Conservation (phyloP, 2,888 invertebrate genomes). For the Chrysodeixis includens region DNA sequence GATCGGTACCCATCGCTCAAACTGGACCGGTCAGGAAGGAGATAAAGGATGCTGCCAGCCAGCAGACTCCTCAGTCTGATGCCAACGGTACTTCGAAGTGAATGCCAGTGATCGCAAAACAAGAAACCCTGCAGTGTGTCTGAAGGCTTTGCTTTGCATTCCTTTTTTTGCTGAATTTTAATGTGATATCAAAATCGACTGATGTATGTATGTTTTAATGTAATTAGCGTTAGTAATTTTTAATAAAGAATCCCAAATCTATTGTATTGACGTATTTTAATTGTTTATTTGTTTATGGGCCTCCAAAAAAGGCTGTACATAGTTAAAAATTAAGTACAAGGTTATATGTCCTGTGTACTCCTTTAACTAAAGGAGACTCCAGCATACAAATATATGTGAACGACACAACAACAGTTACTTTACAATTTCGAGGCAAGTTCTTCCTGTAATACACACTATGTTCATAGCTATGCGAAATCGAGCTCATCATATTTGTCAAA, state of each 20-base stretch:
- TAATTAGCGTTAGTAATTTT: constrained; percentile 28
- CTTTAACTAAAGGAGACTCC: too few species aligned
- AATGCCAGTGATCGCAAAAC: constrained; percentile 15
- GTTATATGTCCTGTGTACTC: too few species aligned
- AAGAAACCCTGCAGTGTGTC: constrained; percentile 22
- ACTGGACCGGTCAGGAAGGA: constrained; percentile 88
- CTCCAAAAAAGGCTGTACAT: too few species aligned
- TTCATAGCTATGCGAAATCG: too few species aligned
- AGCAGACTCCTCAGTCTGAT: constrained; percentile 37
- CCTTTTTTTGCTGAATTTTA: constrained; percentile 14
- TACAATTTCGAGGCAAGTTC: too few species aligned
- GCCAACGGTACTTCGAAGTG: constrained; percentile 56
- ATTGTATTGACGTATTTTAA: neutral
- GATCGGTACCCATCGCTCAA: constrained; percentile 88
- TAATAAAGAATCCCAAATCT: constrained; percentile 38
- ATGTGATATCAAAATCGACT: constrained; percentile 23
- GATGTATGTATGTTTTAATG: constrained; percentile 13
- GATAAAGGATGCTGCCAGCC: constrained; percentile 77
- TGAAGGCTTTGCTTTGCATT: constrained; percentile 30
- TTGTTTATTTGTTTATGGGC: too few species aligned
- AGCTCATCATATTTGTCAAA: too few species aligned
- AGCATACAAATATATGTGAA: too few species aligned
- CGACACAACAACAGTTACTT: too few species aligned
- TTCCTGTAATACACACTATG: too few species aligned
- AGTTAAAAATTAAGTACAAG: too few species aligned